Evolutionary conservation across 2,113 vertebrate species (phyloP), one percentile per base, ranked within the genome.

Genomic region (Pogona vitticeps): DNA sequence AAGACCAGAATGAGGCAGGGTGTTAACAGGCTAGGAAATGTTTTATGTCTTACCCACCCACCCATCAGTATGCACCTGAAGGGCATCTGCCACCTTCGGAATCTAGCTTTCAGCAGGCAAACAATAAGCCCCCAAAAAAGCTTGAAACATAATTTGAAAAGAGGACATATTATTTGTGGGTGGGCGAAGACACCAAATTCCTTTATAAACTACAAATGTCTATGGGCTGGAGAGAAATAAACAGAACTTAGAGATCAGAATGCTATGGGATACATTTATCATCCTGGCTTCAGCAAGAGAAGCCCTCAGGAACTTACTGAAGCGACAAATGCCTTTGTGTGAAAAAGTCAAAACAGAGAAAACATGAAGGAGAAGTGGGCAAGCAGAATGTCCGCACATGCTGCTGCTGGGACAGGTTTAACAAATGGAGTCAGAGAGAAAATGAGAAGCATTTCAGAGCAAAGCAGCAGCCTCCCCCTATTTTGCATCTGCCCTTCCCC

Each of bases 1-100:
- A 73, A 92, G 90, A 91, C 59, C 76, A 86, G 23, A 82, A 4
- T 14, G 65, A 89, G 56, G 59, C 33, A 31, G 56, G 65, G 38
- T 46, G 52, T 20, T 42, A 80, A 88, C 58, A n/a, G 36, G 77
- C 46, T 18, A 61, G 67, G 33, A 86, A 59, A 91, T 2, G 40
- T 20, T 73, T 56, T 23, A 14, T 36, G 82, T 63, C 40, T 9
- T 36, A 59, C 26, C n/a, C 36, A 67, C 52, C 18, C 14, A 65
- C 31, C 40, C 33, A 38, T 40, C 12, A 63, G 59, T 28, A 3
- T 59, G n/a, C 2, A 18, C 12, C 76, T 65, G 38, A 81, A 46
- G 36, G 12, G n/a, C n/a, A 13, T 40, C 52, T 36, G 42, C 21
- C n/a, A 33, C 15, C 2, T 5, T 80, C 21, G 38, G 61, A 42